Base-by-base conservation (phyloP, 2,888 invertebrate species). In the Unio pictorum region DNA sequence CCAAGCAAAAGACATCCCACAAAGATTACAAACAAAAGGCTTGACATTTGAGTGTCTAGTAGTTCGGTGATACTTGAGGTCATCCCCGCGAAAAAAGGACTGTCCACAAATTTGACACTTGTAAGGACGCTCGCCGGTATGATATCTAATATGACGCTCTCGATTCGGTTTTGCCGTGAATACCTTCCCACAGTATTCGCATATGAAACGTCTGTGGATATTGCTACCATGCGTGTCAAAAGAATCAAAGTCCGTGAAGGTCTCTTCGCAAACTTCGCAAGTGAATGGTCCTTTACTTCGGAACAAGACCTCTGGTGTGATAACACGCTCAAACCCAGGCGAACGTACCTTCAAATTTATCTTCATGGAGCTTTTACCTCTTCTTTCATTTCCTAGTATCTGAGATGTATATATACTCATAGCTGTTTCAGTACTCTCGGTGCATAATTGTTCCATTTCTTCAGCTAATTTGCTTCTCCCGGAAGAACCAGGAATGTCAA, bases 91-190 rank as follows among this genome's bases (percentile, higher is more conserved):
- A 73, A 83, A 81, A 67, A 85, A 86, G 17, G 84, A 78, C 59
- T 79, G 74, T 3, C 68, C 65, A 68, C 86, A 86, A 17, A 86
- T 73, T n/a, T 84, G 82, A 72, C 86, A 87, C 64, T 77, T 79
- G 75, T 85, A 87, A 1, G 89, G 88, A 18, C 85, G 83, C 30
- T 86, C 87, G 1, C 89, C 89, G 0, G 89, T 89, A 78, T 89
- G 89, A 67, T 88, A 86, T 45, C 89, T 85, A 23, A 87, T 83
- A 72, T 89, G 89, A 1, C 89, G 83, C 68, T 89, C 88, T 23
- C 89, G 78, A 72, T 89, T 89, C 8, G 88, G 88, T 55, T 87
- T 84, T 60, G 88, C 87, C 4, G 88, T 88, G 75, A 89, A 89
- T n/a, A 81, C 81, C 71, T 87, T 87, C 7, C 86, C 81, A 75